Conservation (phyloP, 2,113 vertebrate species). For the Alaudala cheleensis region DNA sequence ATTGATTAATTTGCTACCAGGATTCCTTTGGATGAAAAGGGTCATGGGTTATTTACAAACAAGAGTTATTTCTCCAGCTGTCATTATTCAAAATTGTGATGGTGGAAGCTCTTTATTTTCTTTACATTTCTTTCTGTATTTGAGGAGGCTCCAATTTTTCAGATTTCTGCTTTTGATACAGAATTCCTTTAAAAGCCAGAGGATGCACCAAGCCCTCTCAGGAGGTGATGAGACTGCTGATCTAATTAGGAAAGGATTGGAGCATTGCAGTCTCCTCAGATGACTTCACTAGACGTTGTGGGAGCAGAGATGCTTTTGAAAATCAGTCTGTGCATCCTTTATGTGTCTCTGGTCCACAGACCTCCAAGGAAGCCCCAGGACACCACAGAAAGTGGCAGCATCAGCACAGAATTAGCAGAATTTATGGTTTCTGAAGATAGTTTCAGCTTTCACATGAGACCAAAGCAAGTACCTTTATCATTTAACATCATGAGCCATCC, state of each 20-base stretch:
- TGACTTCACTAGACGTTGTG: background rate
- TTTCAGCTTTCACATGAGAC: background rate
- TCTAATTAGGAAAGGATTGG: conserved; percentile 20
- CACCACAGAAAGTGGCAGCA: background rate
- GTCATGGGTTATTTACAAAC: conserved; percentile 6
- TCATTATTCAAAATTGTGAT: background rate
- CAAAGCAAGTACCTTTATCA: background rate
- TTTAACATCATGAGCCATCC: background rate
- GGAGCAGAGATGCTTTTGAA: background rate
- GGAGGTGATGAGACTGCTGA: background rate
- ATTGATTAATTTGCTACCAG: background rate
- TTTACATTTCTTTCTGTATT: background rate
- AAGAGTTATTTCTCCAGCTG: background rate
- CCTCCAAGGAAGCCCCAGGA: background rate
- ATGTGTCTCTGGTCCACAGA: background rate
- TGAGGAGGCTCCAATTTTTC: background rate
- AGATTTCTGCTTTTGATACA: background rate
- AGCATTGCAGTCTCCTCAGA: background rate
- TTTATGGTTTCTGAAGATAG: background rate
- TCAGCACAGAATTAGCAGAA: background rate
- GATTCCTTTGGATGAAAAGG: background rate
- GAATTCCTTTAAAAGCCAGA: conserved; percentile 18
- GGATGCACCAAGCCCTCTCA: background rate
- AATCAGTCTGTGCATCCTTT: background rate
- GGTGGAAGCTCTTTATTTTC: background rate